These are phyloP conservation scores for Hyperoplus lanceolatus DNA, from an alignment of 2,797 vertebrate genomes.

Conservation along the genomic window DNA sequence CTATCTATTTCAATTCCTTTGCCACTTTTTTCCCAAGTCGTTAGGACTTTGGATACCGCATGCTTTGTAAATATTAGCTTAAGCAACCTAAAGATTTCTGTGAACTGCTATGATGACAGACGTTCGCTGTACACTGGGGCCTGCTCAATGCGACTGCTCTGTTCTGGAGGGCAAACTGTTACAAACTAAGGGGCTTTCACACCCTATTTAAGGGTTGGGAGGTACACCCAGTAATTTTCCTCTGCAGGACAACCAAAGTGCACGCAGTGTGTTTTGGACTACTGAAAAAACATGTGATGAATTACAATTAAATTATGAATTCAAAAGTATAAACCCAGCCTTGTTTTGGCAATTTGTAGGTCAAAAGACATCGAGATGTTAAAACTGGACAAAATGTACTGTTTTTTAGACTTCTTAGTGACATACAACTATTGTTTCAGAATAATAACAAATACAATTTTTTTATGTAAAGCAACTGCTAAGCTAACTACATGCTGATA, in stretches of 20 bases:
- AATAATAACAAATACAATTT: neutral
- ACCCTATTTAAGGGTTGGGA: conserved; percentile 61
- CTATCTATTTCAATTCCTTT: conserved; percentile 88
- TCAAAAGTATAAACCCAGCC: neutral
- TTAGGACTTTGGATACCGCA: conserved; percentile 78
- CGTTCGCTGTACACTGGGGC: conserved; percentile 66
- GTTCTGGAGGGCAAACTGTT: conserved; percentile 70
- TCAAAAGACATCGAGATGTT: conserved; percentile 7
- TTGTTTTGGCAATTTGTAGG: conserved; percentile 3
- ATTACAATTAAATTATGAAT: conserved; percentile 10
- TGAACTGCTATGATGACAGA: conserved; percentile 79
- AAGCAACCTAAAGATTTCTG: conserved; percentile 83
- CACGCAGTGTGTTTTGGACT: conserved; percentile 52
- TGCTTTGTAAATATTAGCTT: conserved; percentile 86
- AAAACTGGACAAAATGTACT: neutral
- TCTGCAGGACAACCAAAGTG: conserved; percentile 69
- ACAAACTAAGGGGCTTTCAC: conserved; percentile 78
- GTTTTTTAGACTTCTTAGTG: neutral
- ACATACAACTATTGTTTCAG: neutral
- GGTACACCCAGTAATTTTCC: conserved; percentile 84
- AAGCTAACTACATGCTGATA: neutral
- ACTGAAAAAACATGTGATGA: conserved; percentile 37
- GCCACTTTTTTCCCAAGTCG: conserved; percentile 84
- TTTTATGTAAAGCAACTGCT: neutral
- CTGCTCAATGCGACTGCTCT: conserved; percentile 71